Conservation (phyloP, 2,797 vertebrate genomes). For the Silurus aristotelis region DNA sequence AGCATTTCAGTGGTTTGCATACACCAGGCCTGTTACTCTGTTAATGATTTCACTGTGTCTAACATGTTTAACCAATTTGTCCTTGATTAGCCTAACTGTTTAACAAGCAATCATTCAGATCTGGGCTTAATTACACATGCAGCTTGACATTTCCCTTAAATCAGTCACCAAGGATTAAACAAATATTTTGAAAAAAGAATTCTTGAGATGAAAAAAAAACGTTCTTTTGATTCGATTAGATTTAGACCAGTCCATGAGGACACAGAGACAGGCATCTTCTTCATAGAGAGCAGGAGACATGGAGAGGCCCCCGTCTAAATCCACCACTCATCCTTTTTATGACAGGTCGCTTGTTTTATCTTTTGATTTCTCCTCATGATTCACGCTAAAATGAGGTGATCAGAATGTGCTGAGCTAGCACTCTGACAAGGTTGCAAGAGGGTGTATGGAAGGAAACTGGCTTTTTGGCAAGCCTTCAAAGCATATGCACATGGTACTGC, state of each 20-base stretch:
- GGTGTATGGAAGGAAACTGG: conserved; percentile 26
- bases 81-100: conserved; percentile 2
- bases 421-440: conserved; percentile 26
- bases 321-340: conserved; percentile 23
- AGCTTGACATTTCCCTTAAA: background rate
- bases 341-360: conserved; percentile 40
- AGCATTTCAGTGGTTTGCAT: conserved; percentile 37
- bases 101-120: background rate
- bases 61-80: background rate
- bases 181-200: background rate
- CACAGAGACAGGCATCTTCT: conserved; percentile 9
- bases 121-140: background rate
- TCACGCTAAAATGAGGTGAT: conserved; percentile 42
- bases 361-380: conserved; percentile 37
- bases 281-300: conserved; percentile 9
- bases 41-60: background rate
- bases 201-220: background rate
- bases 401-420: conserved; percentile 33
- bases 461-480: conserved; percentile 39
- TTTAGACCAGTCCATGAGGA: conserved; percentile 29
- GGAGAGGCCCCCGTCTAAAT: background rate
- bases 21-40: background rate
- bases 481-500: conserved; percentile 8
- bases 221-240: conserved; percentile 35
- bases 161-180: background rate